These are phyloP conservation scores for Halictus quadricinctus DNA, from an alignment of 2,888 invertebrate genomes.

Conservation along the genomic window DNA sequence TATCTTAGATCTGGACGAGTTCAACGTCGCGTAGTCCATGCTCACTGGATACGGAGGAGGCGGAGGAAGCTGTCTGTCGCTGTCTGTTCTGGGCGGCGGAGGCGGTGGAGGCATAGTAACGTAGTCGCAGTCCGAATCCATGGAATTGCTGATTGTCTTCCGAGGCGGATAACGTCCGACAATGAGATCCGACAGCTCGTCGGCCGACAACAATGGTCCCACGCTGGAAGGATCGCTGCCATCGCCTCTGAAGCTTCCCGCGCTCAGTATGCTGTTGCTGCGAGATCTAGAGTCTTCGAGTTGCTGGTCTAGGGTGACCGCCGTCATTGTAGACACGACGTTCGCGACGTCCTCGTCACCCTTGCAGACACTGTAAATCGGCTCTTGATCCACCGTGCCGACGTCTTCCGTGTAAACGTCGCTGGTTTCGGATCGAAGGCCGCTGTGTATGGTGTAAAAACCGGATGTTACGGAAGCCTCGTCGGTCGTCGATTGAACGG, in stretches of 20 bases:
- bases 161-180: conserved; percentile 91
- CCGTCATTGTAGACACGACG: conserved; percentile 49
- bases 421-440: conserved; percentile 79
- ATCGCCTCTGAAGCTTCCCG: conserved; percentile 93
- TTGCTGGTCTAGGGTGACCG: conserved; percentile 62
- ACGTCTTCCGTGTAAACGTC: conserved; percentile 79
- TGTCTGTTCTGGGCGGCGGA: conserved; percentile 87
- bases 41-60: conserved; percentile 82
- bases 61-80: conserved; percentile 83
- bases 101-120: conserved; percentile 89
- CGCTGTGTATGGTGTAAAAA: conserved; percentile 81
- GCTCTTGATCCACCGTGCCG: conserved; percentile 76
- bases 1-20: conserved; percentile 67
- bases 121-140: conserved; percentile 95
- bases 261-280: conserved; percentile 91
- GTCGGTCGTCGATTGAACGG: conserved; percentile 80
- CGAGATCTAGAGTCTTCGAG: conserved; percentile 76
- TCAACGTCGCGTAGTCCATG: conserved; percentile 73
- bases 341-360: conserved; percentile 74
- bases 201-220: conserved; percentile 90
- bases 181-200: conserved; percentile 92
- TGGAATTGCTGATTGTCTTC: conserved; percentile 91
- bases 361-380: conserved; percentile 80
- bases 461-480: conserved; percentile 81
- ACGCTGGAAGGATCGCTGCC: conserved; percentile 94